Evolutionary conservation across 2,113 vertebrate genomes (phyloP), one percentile per base, ranked within the genome.

Genomic region (Aegypius monachus): DNA sequence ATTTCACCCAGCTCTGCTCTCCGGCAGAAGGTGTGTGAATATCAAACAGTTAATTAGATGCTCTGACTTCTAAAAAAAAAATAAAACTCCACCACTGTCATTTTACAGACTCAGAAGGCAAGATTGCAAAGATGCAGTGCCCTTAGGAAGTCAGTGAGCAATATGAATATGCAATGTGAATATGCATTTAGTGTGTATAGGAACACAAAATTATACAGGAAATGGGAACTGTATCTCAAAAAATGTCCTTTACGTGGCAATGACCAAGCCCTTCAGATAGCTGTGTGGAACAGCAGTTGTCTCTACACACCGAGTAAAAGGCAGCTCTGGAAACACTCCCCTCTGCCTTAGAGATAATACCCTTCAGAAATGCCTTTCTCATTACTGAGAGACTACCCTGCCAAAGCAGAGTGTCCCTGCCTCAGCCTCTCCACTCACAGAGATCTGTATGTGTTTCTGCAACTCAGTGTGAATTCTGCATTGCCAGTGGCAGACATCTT

Each of bases 401-500:
- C 32, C 5, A 0, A 1, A 20, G 65, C 8, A 0, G 25, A 38
- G 55, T 12, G 38, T 72, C 50, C 50, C 79, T 13, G 20, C 15
- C 17, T 32, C 68, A 53, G 94, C 80, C 81, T 65, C 85, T 74
- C 53, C 11, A 0, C 86, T 88, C 38, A 19, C 85, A 63, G 86
- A 53, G 87, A 59, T 72, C 90, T 62, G 27, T 36, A 50, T 32
- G 59, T 53, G 62, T 75, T 90, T 62, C 93, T 77, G 38, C 85
- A 86, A 92, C 93, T 50, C 56, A 5, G 59, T 21, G 73, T 75
- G 85, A 56, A n/a, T 78, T 93, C 78, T 85, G 38, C 77, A 42
- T 38, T 62, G 81, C 87, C 80, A 5, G 7, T 19, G 74, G 90
- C 94, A 96, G 73, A 53, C 58, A 47, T 42, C 94, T 83, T 92